Percentiles rank a stretch among this genome's conserved stretches.
These are phyloP conservation scores for Bursaphelenchus mucronatus DNA, from an alignment of 1,140 invertebrate species.

Conservation along the genomic window DNA sequence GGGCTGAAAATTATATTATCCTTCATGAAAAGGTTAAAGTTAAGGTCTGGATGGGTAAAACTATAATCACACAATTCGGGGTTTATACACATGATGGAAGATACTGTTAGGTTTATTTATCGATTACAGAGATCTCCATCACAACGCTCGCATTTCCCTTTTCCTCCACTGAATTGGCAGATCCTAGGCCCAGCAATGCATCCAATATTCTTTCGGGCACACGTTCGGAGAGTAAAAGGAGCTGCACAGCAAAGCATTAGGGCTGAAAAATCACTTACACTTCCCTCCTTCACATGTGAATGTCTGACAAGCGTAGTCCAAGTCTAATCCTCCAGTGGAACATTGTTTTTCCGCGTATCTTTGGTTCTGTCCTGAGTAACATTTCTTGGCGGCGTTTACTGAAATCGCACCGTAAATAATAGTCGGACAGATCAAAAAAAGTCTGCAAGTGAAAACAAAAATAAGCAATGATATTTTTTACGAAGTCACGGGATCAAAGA, in stretches of 20 bases:
- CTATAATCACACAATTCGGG: not conserved
- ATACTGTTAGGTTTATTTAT: constrained; percentile 5
- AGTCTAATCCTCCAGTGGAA: constrained; percentile 19
- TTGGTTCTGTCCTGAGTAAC: constrained; percentile 36
- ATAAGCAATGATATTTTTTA: too few relatives aligned
- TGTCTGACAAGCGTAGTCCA: constrained; percentile 39
- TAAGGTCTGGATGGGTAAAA: not conserved
- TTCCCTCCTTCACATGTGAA: constrained; percentile 41
- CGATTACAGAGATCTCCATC: constrained; percentile 31
- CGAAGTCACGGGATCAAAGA: too few relatives aligned
- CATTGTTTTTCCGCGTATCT: constrained; percentile 41
- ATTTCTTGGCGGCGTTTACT: constrained; percentile 31
- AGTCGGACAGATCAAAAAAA: too few relatives aligned
- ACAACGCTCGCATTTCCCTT: constrained; percentile 27
- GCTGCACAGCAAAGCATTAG: constrained; percentile 23
- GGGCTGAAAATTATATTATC: not conserved
- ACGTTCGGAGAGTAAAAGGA: constrained; percentile 38
- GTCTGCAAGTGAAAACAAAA: too few relatives aligned
- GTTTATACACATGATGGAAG: not conserved
- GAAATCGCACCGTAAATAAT: too few relatives aligned
- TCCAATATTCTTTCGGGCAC: constrained; percentile 33
- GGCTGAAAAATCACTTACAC: constrained; percentile 22
- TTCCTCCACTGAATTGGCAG: constrained; percentile 36
- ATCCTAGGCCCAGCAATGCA: constrained; percentile 40
- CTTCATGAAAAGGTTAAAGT: not conserved